Conservation (phyloP, 2,888 invertebrate species). For the Dynastes tityus region DNA sequence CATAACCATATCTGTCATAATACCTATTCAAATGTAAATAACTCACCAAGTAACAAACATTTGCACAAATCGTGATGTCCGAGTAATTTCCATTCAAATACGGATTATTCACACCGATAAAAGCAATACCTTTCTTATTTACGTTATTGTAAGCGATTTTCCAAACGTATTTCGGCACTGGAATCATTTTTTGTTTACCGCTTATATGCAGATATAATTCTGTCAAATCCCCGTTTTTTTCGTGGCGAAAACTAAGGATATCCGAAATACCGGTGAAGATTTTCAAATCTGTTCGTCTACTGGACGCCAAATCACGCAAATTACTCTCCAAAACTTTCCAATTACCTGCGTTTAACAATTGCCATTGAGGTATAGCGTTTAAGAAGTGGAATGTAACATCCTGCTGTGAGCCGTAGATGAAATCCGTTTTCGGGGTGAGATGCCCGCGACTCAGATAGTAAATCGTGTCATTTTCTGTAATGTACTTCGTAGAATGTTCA, state of each 20-base stretch:
- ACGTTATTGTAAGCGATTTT: slow-evolving; percentile 74
- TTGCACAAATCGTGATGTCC: slow-evolving; percentile 60
- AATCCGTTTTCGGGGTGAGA: slow-evolving; percentile 76
- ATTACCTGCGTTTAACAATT: slow-evolving; percentile 74
- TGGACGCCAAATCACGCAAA: slow-evolving; percentile 69
- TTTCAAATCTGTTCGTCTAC: slow-evolving; percentile 64
- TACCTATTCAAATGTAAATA: slow-evolving; percentile 75
- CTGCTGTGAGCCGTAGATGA: slow-evolving; percentile 74
- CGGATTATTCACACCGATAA: slow-evolving; percentile 78
- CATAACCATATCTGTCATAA: slow-evolving; percentile 73
- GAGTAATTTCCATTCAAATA: slow-evolving; percentile 58
- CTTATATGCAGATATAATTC: slow-evolving; percentile 62
- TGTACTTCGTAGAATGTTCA: slow-evolving; percentile 69
- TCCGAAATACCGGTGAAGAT: slow-evolving; percentile 77
- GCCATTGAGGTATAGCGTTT: slow-evolving; percentile 80
- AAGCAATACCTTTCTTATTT: slow-evolving; percentile 73
- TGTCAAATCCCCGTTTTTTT: slow-evolving; percentile 61
- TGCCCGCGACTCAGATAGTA: slow-evolving; percentile 75
- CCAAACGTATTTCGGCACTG: slow-evolving; percentile 74
- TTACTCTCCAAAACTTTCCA: slow-evolving; percentile 73
- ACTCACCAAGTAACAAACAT: slow-evolving; percentile 73
- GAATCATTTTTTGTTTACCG: slow-evolving; percentile 67
- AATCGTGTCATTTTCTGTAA: slow-evolving; percentile 63
- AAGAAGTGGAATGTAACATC: slow-evolving; percentile 76
- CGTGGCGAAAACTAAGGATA: slow-evolving; percentile 72